Base-by-base conservation (phyloP, 1,140 invertebrate genomes). In the Macrosteles quadrilineatus region DNA sequence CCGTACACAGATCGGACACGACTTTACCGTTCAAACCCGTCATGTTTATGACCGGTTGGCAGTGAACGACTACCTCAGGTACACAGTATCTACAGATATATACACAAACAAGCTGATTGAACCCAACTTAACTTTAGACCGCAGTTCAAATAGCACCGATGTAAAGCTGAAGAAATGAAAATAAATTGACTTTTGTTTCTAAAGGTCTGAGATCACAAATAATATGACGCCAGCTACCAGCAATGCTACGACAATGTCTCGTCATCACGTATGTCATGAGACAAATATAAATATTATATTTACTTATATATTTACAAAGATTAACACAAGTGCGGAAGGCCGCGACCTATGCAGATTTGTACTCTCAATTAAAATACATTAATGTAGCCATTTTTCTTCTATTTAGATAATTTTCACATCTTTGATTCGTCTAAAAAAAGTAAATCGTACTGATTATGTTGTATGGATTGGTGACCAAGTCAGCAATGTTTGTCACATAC, bases 191-290 rank as follows among this genome's bases (percentile, higher is more conserved):
- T 50, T 50, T 50, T 50, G 47, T 50, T 50, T 50, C 29, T 25
- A 64, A 64, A n/a, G 31, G 3, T 64, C 31, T 64, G 59, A 64
- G 59, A 64, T 64, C 59, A 64, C 59, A 31, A 64, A 64, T n/a
- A 64, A 29, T 25, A 64, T 30, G 29, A 64, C 29, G 59, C 31
- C 59, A 32, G 59, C 59, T 64, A 64, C 19, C 17, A 32, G 59
- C 29, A 31, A 64, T 27, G 14, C 23, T 62, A 29, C 47, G n/a
- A 50, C n/a, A 11, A 6, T 6, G n/a, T 50, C 4, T n/a, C 47
- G 4, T 50, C 6, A 50, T n/a, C n/a, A n/a, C n/a, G n/a, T n/a
- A 50, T 50, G 47, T 50, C 47, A 50, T 50, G 47, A 50, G 47
- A 50, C 47, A 23, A 50, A 50, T 50, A 50, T 50, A 50, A 50